phyloP scores from a whole-genome alignment of 2,113 vertebrate species.

The Melanostigma gelatinosum region DNA sequence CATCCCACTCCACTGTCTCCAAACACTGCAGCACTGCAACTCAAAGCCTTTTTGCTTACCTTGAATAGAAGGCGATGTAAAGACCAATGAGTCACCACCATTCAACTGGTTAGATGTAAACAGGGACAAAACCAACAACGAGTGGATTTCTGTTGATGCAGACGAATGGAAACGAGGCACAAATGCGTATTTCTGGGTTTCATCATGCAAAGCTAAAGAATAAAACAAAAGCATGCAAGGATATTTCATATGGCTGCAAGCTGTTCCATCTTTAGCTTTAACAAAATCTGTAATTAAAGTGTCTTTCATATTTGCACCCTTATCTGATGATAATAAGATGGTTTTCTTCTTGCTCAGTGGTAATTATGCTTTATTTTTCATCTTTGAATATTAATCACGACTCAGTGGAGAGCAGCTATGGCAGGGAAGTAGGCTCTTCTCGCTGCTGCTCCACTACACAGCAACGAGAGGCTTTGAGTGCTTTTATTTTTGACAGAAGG shows the following conservation, averaged over 20 bases:
- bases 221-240: background rate
- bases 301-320: slow-evolving; percentile 21
- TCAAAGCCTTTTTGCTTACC: slow-evolving; percentile 9
- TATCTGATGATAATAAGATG: slow-evolving; percentile 2
- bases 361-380: slow-evolving; percentile 17
- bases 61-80: background rate
- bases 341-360: background rate
- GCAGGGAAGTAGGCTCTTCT: slow-evolving; percentile 10
- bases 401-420: slow-evolving; percentile 34
- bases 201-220: background rate
- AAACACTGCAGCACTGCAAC: slow-evolving; percentile 8
- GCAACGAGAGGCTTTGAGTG: slow-evolving; percentile 68
- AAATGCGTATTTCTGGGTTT: background rate
- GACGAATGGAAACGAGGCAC: background rate
- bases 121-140: background rate
- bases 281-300: background rate
- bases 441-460: slow-evolving; percentile 36
- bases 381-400: slow-evolving; percentile 33
- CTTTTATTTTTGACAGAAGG: slow-evolving; percentile 71
- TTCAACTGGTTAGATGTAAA: background rate
- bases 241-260: background rate
- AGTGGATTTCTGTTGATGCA: background rate
- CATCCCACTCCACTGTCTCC: slow-evolving; percentile 5
- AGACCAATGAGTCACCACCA: background rate
- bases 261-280: background rate